These are phyloP conservation scores for Pyrrhia umbra DNA, from an alignment of 2,888 invertebrate species.

Conservation along the genomic window DNA sequence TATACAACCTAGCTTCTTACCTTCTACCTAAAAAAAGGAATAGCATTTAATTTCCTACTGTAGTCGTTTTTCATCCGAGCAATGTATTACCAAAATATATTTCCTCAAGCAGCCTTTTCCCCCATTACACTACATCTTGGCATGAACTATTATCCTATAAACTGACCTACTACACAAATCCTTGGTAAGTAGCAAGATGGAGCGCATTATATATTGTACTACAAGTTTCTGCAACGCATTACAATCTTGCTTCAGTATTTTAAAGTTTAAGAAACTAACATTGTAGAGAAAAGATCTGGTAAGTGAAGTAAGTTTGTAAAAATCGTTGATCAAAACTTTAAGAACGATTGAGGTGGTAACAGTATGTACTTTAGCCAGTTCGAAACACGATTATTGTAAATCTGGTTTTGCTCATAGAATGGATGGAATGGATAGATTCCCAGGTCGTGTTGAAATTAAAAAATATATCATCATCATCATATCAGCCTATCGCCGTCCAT, in stretches of 20 bases:
- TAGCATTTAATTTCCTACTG: not conserved
- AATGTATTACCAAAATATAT: not conserved
- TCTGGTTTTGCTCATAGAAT: no score
- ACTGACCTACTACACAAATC: conserved; percentile 20
- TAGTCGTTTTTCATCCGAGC: not conserved
- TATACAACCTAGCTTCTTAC: no score
- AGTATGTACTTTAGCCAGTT: no score
- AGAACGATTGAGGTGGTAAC: no score
- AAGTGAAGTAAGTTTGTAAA: conserved; percentile 6
- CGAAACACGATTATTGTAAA: no score
- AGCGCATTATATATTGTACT: conserved; percentile 16
- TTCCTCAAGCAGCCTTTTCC: not conserved
- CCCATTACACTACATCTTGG: not conserved
- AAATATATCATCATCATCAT: no score
- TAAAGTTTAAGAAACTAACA: conserved; percentile 12
- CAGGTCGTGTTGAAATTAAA: no score
- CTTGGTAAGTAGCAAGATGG: not conserved
- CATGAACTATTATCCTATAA: not conserved
- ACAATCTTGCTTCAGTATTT: conserved; percentile 25
- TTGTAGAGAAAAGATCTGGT: not conserved
- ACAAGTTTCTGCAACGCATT: conserved; percentile 21
- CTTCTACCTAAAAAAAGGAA: not conserved
- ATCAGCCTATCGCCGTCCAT: no score
- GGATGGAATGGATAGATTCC: no score
- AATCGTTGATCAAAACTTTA: not conserved